These are phyloP conservation scores for Sebastes baramenuke DNA, from an alignment of 2,797 vertebrate species.

Conservation along the genomic window DNA sequence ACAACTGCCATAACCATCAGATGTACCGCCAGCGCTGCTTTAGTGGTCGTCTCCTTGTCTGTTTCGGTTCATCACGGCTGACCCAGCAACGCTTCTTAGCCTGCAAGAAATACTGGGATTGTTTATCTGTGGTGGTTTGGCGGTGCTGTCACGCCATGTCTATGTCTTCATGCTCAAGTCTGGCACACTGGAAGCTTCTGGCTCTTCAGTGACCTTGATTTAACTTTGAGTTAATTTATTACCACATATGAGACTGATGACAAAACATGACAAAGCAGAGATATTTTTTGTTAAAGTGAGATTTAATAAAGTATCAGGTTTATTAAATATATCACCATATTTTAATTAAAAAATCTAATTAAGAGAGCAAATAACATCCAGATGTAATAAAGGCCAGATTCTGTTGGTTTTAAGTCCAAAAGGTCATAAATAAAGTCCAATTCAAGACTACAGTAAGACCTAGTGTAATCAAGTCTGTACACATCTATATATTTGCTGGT, in stretches of 20 bases:
- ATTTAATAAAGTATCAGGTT: background rate
- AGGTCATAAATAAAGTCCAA: background rate
- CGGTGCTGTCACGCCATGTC: background rate
- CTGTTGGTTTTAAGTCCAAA: background rate
- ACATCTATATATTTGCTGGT: background rate
- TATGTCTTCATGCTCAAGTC: background rate
- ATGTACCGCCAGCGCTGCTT: background rate
- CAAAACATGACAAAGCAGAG: background rate
- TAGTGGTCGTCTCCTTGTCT: constrained; percentile 8
- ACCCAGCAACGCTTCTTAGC: background rate
- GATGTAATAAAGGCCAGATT: background rate
- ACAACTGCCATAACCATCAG: background rate
- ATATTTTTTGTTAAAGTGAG: background rate
- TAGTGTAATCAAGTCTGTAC: background rate
- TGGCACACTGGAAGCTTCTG: background rate
- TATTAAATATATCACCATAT: background rate
- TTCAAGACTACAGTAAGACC: background rate
- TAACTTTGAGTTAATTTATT: background rate
- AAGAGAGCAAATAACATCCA: background rate
- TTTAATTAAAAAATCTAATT: background rate
- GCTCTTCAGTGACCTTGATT: background rate
- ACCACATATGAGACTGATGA: background rate
- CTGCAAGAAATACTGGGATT: background rate
- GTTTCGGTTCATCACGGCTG: constrained; percentile 34
- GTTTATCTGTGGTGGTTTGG: constrained; percentile 4